These are phyloP conservation scores for Rhagoletis zephyria DNA, from an alignment of 1,140 invertebrate genomes.

Conservation along the genomic window DNA sequence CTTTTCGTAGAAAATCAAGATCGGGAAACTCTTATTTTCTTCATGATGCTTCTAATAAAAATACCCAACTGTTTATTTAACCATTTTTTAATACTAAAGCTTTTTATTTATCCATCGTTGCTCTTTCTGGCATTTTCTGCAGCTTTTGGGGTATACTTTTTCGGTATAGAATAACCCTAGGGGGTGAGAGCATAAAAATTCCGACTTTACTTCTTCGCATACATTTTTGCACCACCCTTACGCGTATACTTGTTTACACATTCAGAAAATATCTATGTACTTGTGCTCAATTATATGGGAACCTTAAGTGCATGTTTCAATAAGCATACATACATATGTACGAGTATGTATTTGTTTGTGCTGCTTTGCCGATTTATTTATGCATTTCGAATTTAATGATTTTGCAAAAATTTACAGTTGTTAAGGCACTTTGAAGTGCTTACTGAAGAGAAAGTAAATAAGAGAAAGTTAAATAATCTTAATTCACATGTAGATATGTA, in stretches of 20 bases:
- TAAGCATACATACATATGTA: not conserved
- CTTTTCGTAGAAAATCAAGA: too few relatives aligned
- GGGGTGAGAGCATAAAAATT: too few relatives aligned
- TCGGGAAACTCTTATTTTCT: too few relatives aligned
- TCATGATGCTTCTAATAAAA: too few relatives aligned
- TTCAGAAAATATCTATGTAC: not conserved
- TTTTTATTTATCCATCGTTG: too few relatives aligned
- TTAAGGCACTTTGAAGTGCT: slow-evolving; percentile 35
- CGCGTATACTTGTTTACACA: not conserved
- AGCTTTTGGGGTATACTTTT: too few relatives aligned
- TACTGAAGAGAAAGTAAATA: slow-evolving; percentile 26
- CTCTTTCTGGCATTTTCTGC: too few relatives aligned
- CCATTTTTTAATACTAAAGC: too few relatives aligned
- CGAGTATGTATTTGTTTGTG: not conserved
- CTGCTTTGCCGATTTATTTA: slow-evolving; percentile 42
- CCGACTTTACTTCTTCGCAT: too few relatives aligned
- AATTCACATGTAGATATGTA: not conserved
- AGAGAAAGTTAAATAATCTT: slow-evolving; percentile 29
- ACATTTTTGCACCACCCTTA: not conserved
- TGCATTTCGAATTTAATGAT: slow-evolving; percentile 28
- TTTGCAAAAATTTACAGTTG: slow-evolving; percentile 40
- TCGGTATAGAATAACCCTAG: too few relatives aligned
- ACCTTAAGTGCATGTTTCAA: slow-evolving; percentile 23
- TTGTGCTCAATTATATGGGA: not conserved
- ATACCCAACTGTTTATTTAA: too few relatives aligned